phyloP scores from a whole-genome alignment of 2,113 vertebrate genomes.

The Pelodiscus sinensis region DNA sequence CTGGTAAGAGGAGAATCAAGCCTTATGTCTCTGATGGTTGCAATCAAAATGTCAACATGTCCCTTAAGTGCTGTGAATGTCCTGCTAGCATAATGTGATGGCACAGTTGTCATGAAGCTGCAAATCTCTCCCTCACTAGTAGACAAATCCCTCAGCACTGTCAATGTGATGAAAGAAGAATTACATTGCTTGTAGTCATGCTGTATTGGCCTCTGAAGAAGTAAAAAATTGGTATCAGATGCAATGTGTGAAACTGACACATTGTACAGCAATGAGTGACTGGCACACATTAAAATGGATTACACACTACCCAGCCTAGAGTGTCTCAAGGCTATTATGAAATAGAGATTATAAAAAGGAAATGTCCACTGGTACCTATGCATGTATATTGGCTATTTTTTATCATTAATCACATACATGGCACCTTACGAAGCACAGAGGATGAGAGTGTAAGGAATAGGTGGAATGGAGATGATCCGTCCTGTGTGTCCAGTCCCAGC shows the following conservation, averaged over 20 bases:
- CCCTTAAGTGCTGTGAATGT: constrained; percentile 18
- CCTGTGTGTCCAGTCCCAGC: constrained; percentile 50
- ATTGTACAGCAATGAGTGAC: neutral
- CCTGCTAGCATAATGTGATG: constrained; percentile 19
- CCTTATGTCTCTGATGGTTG: constrained; percentile 22
- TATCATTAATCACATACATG: neutral
- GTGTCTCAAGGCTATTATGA: neutral
- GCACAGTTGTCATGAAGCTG: constrained; percentile 40
- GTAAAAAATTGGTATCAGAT: neutral
- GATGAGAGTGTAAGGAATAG: neutral
- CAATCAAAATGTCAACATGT: constrained; percentile 56
- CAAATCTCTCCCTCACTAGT: constrained; percentile 6
- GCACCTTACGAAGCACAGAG: neutral
- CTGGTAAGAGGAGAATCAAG: constrained; percentile 1
- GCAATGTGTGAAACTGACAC: neutral
- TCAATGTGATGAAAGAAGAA: constrained; percentile 42
- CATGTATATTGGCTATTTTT: neutral
- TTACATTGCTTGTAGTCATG: constrained; percentile 50
- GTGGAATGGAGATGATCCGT: constrained; percentile 26
- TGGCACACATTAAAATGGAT: neutral
- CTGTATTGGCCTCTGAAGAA: constrained; percentile 40
- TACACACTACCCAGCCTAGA: neutral
- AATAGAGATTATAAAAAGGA: neutral
- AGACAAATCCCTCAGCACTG: constrained; percentile 45
- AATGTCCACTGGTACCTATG: neutral